Evolutionary conservation across 2,888 invertebrate genomes (phyloP), one percentile per base, ranked within the genome.

Genomic region (Ichneumon xanthorius): DNA sequence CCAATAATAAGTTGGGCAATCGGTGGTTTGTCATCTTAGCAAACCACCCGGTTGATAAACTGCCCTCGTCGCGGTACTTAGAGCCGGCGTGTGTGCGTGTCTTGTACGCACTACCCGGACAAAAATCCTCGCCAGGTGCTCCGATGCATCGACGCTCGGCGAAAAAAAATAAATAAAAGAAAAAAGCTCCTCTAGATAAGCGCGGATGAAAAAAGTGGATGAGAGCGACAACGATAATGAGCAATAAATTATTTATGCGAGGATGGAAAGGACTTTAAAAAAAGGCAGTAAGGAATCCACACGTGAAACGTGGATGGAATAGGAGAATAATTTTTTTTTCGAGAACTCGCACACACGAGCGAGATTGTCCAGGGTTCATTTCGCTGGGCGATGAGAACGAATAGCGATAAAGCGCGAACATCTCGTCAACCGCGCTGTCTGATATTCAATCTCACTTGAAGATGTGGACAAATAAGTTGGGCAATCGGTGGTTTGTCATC

Each of bases 401-500:
- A 71, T 40, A 55, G 65, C 50, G 79, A 71, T 55, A 76, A 50
- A 81, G 45, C 75, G 82, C 86, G 88, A 90, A 90, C 88, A 86
- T 88, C 89, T 90, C 90, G 90, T 90, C 92, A 90, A 90, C 88
- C 88, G 45, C 76, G 53, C 26, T 63, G 71, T 82, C 83, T 88
- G 84, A 70, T 80, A 88, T 90, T 90, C 88, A 90, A 93, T n/a
- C n/a, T n/a, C n/a, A 90, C 90, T 92, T 91, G 91, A 90, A 91
- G 92, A 92, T 91, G 88, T 84, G 86, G 26, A 1, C 22, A 22
- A 93, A 93, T 93, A 93, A 93, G 91, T 92, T 90, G 89, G 89
- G 88, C 93, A 92, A 92, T 92, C 91, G 91, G 89, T 90, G 92
- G 92, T 93, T 93, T 93, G 93, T 93, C 93, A 91, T 93, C 92